Evolutionary conservation across 1,140 invertebrate genomes (phyloP), one percentile per base, ranked within the genome.

Genomic region (Drosophila lacertosa): DNA sequence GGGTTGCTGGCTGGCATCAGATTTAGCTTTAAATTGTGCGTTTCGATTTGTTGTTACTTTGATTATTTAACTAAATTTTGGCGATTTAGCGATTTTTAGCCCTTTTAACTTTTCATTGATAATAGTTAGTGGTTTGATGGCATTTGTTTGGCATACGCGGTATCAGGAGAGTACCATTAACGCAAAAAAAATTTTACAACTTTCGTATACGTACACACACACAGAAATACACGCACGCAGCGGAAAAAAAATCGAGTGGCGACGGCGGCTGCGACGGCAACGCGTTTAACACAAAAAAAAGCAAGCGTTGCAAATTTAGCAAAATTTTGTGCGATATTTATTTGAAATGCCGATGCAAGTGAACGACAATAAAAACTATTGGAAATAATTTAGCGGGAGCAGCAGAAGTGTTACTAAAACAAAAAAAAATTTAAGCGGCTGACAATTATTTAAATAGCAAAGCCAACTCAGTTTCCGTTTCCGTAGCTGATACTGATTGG

Each of bases 1-100:
- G 16, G 29, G 45, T 18, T n/a, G 55, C 40, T 48, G 58, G 26
- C 4, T 51, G 48, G 15, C 42, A 29, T 22, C 15, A 50, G 58
- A 39, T 37, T 60, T 20, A 37, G 55, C 54, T 59, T 65, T 51
- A 45, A 57, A 13, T 75, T 83, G 79, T 83, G 79, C 79, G 79
- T 78, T 75, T 82, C 58, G 54, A 59, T 83, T 71, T 54, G 20
- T 71, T 60, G 33, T n/a, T 60, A 29, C 18, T 40, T 51, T 59
- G 40, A 22, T 45, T 15, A 15, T 64, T 20, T 47, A 20, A n/a
- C n/a, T n/a, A n/a, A n/a, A n/a, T n/a, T n/a, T n/a, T 13, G 35
- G 51, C 51, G 51, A 18, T 40, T 57, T 29, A 5, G 26, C 26
- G 5, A 29, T 29, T 48, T 58, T 11, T 1, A 16, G 22, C 51